These are phyloP conservation scores for Triplophysa yarkandensis DNA, from an alignment of 2,797 vertebrate species.

Conservation along the genomic window DNA sequence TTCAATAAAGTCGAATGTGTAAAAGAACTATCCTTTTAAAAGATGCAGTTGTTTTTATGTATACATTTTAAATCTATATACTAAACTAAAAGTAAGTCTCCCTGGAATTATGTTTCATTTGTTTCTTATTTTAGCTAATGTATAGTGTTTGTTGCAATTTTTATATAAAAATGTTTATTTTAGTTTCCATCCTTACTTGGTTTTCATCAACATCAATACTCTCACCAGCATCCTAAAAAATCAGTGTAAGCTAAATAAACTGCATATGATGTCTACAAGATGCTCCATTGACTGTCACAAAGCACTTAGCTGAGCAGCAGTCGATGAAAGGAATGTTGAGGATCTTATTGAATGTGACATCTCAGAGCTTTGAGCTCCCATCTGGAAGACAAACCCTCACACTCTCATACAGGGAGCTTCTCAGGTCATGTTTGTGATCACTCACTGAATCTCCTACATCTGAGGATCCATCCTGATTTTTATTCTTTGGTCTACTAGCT, in stretches of 20 bases:
- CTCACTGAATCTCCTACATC: constrained; percentile 10
- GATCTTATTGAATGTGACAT: constrained; percentile 32
- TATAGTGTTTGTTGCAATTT: not conserved
- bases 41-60: not conserved
- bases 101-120: not conserved
- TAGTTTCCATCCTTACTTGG: not conserved
- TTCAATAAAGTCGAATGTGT: too few species aligned
- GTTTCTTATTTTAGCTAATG: not conserved
- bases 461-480: constrained; percentile 18
- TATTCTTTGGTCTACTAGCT: not conserved
- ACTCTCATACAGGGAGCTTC: constrained; percentile 41
- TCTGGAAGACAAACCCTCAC: constrained; percentile 32
- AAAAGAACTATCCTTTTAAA: too few species aligned
- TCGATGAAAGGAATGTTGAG: constrained; percentile 32
- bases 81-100: too few species aligned
- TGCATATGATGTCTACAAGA: constrained; percentile 16
- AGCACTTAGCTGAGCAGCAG: constrained; percentile 28
- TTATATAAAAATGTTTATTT: not conserved
- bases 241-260: not conserved
- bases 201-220: not conserved
- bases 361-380: constrained; percentile 41
- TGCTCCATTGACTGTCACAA: constrained; percentile 7
- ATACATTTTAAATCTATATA: not conserved
- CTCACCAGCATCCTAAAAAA: not conserved
- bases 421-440: constrained; percentile 36